These are phyloP conservation scores for Pao palembangensis DNA, from an alignment of 2,113 vertebrate species.

Conservation along the genomic window DNA sequence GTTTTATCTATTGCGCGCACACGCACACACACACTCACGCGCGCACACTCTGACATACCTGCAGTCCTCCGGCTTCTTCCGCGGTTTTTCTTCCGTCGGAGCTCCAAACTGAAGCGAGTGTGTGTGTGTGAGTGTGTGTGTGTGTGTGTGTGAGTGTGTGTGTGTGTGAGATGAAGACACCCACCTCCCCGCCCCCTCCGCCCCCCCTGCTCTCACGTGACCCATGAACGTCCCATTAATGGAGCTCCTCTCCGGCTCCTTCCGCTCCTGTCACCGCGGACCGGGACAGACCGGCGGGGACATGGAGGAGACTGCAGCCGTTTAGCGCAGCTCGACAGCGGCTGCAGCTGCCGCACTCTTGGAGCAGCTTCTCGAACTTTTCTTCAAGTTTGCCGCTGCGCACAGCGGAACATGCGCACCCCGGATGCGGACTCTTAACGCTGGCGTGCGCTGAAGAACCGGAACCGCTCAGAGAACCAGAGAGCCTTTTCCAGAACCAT, in stretches of 20 bases:
- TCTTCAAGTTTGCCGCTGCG: constrained; percentile 4
- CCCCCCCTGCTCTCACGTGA: constrained; percentile 84
- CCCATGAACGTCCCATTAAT: constrained; percentile 89
- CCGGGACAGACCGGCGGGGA: constrained; percentile 65
- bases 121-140: too few relatives aligned
- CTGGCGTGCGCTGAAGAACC: constrained; percentile 11
- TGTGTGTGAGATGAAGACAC: background rate
- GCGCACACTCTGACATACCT: constrained; percentile 9
- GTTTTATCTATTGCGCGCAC: constrained; percentile 43
- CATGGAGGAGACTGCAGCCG: constrained; percentile 67
- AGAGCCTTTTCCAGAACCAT: constrained; percentile 62
- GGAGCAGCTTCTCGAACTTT: constrained; percentile 24
- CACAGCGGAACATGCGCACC: constrained; percentile 11
- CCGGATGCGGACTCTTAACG: background rate
- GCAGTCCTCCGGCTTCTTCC: constrained; percentile 51
- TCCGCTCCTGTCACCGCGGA: constrained; percentile 88
- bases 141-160: too few relatives aligned
- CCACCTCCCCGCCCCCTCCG: background rate
- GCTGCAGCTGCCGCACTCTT: constrained; percentile 41
- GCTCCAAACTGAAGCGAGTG: constrained; percentile 54
- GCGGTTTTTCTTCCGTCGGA: constrained; percentile 75
- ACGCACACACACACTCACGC: constrained; percentile 8
- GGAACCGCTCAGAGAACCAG: constrained; percentile 11
- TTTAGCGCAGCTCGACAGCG: constrained; percentile 71
- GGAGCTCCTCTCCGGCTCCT: constrained; percentile 89